Evolutionary conservation across 2,113 vertebrate species (phyloP).

Genomic region (Macaca nemestrina): DNA sequence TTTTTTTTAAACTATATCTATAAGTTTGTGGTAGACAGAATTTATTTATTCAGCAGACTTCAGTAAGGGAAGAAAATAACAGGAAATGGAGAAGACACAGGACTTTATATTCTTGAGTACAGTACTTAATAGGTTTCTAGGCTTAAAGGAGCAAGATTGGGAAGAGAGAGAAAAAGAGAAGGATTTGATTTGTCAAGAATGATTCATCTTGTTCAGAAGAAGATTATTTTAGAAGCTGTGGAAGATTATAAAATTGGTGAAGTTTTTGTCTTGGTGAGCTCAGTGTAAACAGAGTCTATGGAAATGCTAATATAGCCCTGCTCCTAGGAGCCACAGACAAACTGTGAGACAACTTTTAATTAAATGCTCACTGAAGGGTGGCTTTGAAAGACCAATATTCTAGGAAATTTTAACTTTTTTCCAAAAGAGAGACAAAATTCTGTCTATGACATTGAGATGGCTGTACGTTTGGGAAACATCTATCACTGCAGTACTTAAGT

Average conservation of each 20-base stretch:
- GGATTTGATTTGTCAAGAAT: not conserved
- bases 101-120: not conserved
- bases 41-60: not conserved
- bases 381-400: slow-evolving; percentile 21
- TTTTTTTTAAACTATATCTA: not conserved
- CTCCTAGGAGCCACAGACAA: slow-evolving; percentile 35
- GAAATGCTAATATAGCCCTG: not conserved
- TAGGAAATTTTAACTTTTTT: not conserved
- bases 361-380: slow-evolving; percentile 36
- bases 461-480: slow-evolving; percentile 18
- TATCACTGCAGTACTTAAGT: not conserved
- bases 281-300: not conserved
- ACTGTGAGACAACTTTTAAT: slow-evolving; percentile 53
- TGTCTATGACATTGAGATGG: slow-evolving; percentile 9
- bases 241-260: not conserved
- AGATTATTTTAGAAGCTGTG: not conserved
- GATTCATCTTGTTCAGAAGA: not conserved
- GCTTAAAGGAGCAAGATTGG: not conserved
- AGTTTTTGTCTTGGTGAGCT: slow-evolving; percentile 9
- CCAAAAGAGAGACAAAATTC: slow-evolving; percentile 11
- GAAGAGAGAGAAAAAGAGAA: not conserved
- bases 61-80: not conserved
- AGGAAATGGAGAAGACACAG: not conserved
- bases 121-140: not conserved
- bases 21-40: not conserved